Evolutionary conservation across 2,113 vertebrate species (phyloP), one percentile per base, ranked within the genome.

Genomic region (Phasianus colchicus): DNA sequence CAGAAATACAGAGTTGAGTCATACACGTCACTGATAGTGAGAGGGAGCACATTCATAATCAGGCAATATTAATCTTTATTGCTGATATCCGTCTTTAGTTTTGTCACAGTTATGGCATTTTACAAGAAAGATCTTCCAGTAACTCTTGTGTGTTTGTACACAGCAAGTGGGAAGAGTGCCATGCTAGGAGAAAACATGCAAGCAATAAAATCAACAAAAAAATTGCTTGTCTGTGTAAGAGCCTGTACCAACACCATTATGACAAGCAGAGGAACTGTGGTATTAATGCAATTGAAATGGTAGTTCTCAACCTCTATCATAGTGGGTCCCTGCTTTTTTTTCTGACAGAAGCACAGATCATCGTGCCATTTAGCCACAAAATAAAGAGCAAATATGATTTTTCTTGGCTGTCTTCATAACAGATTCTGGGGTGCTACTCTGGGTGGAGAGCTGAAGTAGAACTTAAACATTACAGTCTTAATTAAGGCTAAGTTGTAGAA

Each of bases 381-480:
- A 84, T 75, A 69, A 61, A 40, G 29, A 86, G 63, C 38, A 11
- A 63, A 30, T 84, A 47, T 47, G 14, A 42, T 50, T 83, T 70
- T 71, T 65, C 47, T 64, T 91, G 21, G 47, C 36, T 42, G 42
- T 27, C 13, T 52, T 90, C 65, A 65, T 45, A 67, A 65, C 1
- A 1, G 74, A 48, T 75, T 86, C 54, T 42, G 32, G 13, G 8
- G 13, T 84, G 34, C 34, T 78, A 30, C 6, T 20, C 10, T 11
- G 48, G 43, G 40, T 64, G 14, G 27, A 79, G 55, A 70, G 16
- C 34, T 76, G 57, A 15, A 77, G n/a, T 43, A 81, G 57, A 94
- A 63, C 83, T 61, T 30, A 91, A 94, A 91, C 63, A 66, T 84
- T 93, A 55, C 86, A 88, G 48, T 96, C 95, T 97, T 96, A 96